Conservation (phyloP, 37 sponge, comb jelly and placozoan genomes). For the Amphimedon queenslandica region DNA sequence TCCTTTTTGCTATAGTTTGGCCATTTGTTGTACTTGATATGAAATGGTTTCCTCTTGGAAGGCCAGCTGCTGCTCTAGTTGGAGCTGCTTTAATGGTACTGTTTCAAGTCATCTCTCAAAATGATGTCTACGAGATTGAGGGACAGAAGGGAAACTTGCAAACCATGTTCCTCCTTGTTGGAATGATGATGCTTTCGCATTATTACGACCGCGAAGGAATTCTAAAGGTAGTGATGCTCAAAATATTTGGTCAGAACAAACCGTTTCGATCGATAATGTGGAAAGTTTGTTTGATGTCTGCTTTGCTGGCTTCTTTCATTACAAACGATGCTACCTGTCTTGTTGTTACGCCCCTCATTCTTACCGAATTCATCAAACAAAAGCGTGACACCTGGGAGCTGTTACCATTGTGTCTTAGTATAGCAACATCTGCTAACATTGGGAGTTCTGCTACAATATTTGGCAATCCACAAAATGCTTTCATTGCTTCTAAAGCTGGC, state of each 20-base stretch:
- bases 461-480: conserved; percentile 62
- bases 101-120: conserved; percentile 39
- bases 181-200: no score
- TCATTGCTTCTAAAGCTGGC: conserved; percentile 30
- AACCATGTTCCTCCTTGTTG: no score
- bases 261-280: conserved; percentile 37
- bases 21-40: conserved; percentile 62
- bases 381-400: conserved; percentile 19
- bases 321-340: conserved; percentile 62
- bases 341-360: conserved; percentile 36
- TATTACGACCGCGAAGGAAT: conserved; percentile 71
- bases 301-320: conserved; percentile 34
- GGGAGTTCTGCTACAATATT: conserved; percentile 65
- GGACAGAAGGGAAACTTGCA: conserved; percentile 28
- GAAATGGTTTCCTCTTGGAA: no score
- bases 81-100: conserved; percentile 74
- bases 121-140: conserved; percentile 30
- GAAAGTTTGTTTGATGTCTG: conserved; percentile 42
- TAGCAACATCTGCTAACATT: conserved; percentile 63
- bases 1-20: conserved; percentile 53
- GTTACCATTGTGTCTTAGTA: conserved; percentile 27
- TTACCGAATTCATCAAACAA: conserved; percentile 30
- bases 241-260: conserved; percentile 13
- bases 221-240: conserved; percentile 19
- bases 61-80: conserved; percentile 39